These are phyloP conservation scores for Ophthalmolycus amberensis DNA, from an alignment of 2,113 vertebrate species.

Conservation along the genomic window DNA sequence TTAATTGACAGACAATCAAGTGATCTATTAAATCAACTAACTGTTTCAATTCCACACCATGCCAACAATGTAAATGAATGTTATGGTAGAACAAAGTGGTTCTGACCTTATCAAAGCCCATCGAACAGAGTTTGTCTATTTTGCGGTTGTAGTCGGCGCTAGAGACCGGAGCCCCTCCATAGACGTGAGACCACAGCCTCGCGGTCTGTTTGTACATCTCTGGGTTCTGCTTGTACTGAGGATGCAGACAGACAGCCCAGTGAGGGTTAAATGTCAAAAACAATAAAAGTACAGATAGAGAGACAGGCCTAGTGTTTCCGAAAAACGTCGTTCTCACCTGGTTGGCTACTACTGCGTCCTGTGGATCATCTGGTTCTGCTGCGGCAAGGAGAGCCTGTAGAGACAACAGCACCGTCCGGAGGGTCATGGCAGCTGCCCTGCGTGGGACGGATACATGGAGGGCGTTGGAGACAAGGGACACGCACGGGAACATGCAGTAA, in stretches of 20 bases:
- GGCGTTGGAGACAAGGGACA: neutral
- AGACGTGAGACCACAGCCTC: constrained; percentile 96
- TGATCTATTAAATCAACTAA: neutral
- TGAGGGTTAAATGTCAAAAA: neutral
- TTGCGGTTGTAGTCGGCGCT: constrained; percentile 97
- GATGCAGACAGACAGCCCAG: constrained; percentile 20
- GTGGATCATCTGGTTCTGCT: constrained; percentile 97
- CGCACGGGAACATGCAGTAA: neutral
- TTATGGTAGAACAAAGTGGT: neutral
- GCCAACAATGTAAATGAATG: neutral
- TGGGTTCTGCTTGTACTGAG: constrained; percentile 97
- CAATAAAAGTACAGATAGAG: constrained; percentile 5
- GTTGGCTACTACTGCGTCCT: constrained; percentile 98
- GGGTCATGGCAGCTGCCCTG: constrained; percentile 98
- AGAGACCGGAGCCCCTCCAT: constrained; percentile 94
- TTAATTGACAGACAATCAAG: neutral
- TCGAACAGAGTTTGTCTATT: constrained; percentile 99
- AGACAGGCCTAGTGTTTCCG: neutral
- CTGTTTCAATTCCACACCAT: neutral
- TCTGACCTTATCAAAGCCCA: constrained; percentile 98
- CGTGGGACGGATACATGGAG: constrained; percentile 28
- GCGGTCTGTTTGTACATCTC: constrained; percentile 99
- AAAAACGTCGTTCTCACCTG: constrained; percentile 84
- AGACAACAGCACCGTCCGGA: constrained; percentile 96
- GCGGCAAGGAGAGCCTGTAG: constrained; percentile 96